phyloP scores from a whole-genome alignment of 2,113 vertebrate species.

The Prietella phreatophila region DNA sequence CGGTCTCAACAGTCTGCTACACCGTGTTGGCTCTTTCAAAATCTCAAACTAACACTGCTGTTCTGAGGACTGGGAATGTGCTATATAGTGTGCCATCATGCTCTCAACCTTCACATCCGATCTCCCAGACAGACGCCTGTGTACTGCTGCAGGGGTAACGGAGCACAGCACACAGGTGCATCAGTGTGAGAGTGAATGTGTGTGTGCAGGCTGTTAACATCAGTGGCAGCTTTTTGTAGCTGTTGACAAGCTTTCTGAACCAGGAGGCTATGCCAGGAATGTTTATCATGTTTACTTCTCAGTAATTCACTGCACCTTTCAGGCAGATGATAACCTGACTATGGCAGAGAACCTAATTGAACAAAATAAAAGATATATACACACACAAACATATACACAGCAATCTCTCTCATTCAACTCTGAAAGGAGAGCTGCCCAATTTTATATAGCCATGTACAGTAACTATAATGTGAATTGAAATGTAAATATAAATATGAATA shows the following conservation, averaged over 20 bases:
- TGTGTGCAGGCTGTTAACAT: conserved; percentile 5
- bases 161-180: conserved; percentile 11
- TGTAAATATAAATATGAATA: background rate
- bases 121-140: conserved; percentile 13
- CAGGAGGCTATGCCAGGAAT: background rate
- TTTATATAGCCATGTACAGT: background rate
- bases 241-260: conserved; percentile 17
- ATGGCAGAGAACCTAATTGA: background rate
- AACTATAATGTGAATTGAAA: background rate
- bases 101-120: conserved; percentile 10
- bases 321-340: background rate
- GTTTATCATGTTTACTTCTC: background rate
- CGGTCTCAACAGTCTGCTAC: background rate
- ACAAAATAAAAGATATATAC: background rate
- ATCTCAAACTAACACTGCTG: background rate
- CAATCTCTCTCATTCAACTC: background rate
- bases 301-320: background rate
- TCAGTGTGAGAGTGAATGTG: conserved; percentile 1
- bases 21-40: background rate
- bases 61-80: background rate
- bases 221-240: conserved; percentile 20
- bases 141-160: background rate
- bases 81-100: background rate
- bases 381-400: background rate
- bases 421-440: background rate